A percentile compares a stretch with the other conserved stretches of the same genome.
These are phyloP conservation scores for Ooceraea biroi DNA, from an alignment of 1,140 invertebrate species.

Conservation along the genomic window DNA sequence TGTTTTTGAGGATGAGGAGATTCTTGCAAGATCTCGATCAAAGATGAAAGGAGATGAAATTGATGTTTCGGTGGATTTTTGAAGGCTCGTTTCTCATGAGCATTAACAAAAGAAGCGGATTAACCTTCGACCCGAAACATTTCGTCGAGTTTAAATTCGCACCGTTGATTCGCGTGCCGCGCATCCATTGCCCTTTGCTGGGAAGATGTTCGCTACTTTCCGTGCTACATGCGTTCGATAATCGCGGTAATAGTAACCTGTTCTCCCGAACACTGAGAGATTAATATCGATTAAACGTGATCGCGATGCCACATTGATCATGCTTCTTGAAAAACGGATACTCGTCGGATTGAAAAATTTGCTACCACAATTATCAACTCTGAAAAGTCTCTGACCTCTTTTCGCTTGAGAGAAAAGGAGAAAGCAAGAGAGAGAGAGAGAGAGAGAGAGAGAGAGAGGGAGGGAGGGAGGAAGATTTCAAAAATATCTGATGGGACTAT, in stretches of 20 bases:
- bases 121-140: constrained; percentile 72
- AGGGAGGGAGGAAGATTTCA: too few species aligned
- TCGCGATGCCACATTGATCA: not conserved
- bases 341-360: not conserved
- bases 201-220: constrained; percentile 32
- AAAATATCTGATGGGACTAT: constrained; percentile 14
- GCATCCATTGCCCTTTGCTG: constrained; percentile 50
- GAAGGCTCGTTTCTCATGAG: too few species aligned
- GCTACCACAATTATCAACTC: not conserved
- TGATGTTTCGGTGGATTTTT: too few species aligned
- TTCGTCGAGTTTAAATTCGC: constrained; percentile 43
- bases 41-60: too few species aligned
- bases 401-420: not conserved
- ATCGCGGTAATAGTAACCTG: constrained; percentile 11
- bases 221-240: constrained; percentile 22
- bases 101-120: constrained; percentile 74
- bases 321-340: not conserved
- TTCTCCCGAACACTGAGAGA: constrained; percentile 12
- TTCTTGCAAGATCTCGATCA: too few species aligned
- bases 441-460: too few species aligned
- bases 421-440: too few species aligned
- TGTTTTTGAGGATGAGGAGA: too few species aligned
- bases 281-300: constrained; percentile 26
- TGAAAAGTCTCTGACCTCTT: not conserved
- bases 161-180: constrained; percentile 45